Base-by-base conservation (phyloP, 2,113 vertebrate species). In the Tetraodon nigroviridis region DNA sequence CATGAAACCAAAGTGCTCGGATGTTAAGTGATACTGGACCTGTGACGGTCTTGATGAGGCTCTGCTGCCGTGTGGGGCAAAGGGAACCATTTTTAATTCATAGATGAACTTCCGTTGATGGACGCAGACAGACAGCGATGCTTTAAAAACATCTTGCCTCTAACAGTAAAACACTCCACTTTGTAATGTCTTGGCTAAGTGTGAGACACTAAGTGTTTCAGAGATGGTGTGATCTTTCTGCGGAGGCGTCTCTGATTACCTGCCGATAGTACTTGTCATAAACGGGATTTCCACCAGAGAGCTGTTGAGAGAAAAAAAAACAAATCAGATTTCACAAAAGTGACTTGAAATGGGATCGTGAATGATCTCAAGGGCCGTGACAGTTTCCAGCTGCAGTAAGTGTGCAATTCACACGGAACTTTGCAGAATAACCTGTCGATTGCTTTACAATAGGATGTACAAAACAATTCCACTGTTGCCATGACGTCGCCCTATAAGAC, bases 261-360 rank as follows among this genome's bases (percentile, higher is more conserved):
- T 98, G 96, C 63, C 92, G 91, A 82, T 98, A 99, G 85, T 94
- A 97, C 66, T 98, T 98, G 86, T 99, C 97, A 88, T 98, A 99
- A 71, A 96, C 87, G 61, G 95, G 93, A 87, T 98, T 97, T 85
- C 94, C 95, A 95, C 92, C 95, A 42, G 95, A 98, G 64, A 99
- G 90, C 97, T 99, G 89, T 71, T 50, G 60, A 65, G 37, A 75
- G 17, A 49, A 69, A 14, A 68, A 53, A 14, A 51, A 14, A 68
- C 56, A 14, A 51, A 40, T 27, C 24, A 27, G 24, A 27, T 27
- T 27, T 27, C 24, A 67, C 27, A 1, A 64, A 50, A 46, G 22
- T 1, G 13, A 56, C 15, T 58, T 48, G 19, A 7, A 51, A 51
- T 12, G 7, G 17, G 27, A 27, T 57, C 42, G 57, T 32, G 61